Percentiles rank a stretch among this genome's conserved stretches.
These are phyloP conservation scores for Anableps anableps DNA, from an alignment of 2,797 vertebrate genomes.

Conservation along the genomic window DNA sequence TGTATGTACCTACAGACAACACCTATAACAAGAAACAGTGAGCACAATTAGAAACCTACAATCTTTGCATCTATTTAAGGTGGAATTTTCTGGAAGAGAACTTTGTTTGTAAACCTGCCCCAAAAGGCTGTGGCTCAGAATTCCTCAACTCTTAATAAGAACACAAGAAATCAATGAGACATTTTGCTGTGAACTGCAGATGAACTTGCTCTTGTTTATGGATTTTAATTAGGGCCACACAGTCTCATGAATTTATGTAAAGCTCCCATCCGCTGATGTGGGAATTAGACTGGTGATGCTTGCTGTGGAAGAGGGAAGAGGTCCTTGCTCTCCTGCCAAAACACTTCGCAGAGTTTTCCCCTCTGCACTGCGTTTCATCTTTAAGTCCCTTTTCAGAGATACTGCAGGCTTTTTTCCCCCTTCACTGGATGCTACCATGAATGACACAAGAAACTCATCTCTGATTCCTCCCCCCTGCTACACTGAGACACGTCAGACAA, in stretches of 20 bases:
- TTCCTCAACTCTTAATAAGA: slow-evolving; percentile 39
- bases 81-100: slow-evolving; percentile 23
- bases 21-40: background rate
- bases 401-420: slow-evolving; percentile 36
- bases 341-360: slow-evolving; percentile 22
- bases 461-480: slow-evolving; percentile 46
- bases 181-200: slow-evolving; percentile 71
- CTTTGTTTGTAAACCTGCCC: slow-evolving; percentile 41
- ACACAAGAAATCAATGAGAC: slow-evolving; percentile 68
- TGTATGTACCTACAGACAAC: background rate
- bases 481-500: slow-evolving; percentile 41
- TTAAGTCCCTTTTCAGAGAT: slow-evolving; percentile 66
- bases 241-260: slow-evolving; percentile 72
- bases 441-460: slow-evolving; percentile 61
- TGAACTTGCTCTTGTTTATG: slow-evolving; percentile 72
- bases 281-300: slow-evolving; percentile 36
- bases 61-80: slow-evolving; percentile 20
- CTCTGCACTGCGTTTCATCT: slow-evolving; percentile 62
- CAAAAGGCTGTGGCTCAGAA: slow-evolving; percentile 38
- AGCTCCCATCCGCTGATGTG: slow-evolving; percentile 35
- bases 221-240: slow-evolving; percentile 74
- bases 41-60: slow-evolving; percentile 5
- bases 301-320: slow-evolving; percentile 40
- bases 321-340: slow-evolving; percentile 60
- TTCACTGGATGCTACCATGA: slow-evolving; percentile 56